phyloP scores from a whole-genome alignment of 1,140 invertebrate genomes.

The Bombyx mandarina region DNA sequence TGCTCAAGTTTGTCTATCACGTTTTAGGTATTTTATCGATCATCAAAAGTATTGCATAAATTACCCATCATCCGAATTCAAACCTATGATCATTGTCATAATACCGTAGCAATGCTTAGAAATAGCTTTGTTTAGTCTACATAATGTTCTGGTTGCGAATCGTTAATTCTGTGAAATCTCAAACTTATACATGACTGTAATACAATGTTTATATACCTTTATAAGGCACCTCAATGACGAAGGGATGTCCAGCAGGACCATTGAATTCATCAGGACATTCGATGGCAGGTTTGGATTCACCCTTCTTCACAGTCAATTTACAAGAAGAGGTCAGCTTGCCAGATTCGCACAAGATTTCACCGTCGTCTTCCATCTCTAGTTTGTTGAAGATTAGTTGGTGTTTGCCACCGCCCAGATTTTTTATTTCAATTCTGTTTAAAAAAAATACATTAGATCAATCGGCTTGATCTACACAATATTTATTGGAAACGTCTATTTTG shows the following conservation, averaged over 20 bases:
- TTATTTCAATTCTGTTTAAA: slow-evolving; percentile 81
- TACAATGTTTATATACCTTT: slow-evolving; percentile 75
- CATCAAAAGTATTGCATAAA: too few species aligned
- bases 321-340: slow-evolving; percentile 85
- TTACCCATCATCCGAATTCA: too few species aligned
- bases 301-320: slow-evolving; percentile 87
- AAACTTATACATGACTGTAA: neutral
- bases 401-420: slow-evolving; percentile 92
- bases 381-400: slow-evolving; percentile 92
- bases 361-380: slow-evolving; percentile 84
- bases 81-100: too few species aligned
- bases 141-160: neutral
- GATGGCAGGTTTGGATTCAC: slow-evolving; percentile 85
- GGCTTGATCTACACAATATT: too few species aligned
- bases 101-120: neutral
- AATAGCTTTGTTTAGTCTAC: neutral
- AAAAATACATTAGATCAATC: neutral
- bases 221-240: slow-evolving; percentile 91
- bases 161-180: neutral
- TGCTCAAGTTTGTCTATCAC: too few species aligned
- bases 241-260: slow-evolving; percentile 83
- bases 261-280: slow-evolving; percentile 86
- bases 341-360: slow-evolving; percentile 89
- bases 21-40: too few species aligned
- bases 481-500: too few species aligned